phyloP scores from a whole-genome alignment of 2,113 vertebrate genomes.

The Microtus oregoni region DNA sequence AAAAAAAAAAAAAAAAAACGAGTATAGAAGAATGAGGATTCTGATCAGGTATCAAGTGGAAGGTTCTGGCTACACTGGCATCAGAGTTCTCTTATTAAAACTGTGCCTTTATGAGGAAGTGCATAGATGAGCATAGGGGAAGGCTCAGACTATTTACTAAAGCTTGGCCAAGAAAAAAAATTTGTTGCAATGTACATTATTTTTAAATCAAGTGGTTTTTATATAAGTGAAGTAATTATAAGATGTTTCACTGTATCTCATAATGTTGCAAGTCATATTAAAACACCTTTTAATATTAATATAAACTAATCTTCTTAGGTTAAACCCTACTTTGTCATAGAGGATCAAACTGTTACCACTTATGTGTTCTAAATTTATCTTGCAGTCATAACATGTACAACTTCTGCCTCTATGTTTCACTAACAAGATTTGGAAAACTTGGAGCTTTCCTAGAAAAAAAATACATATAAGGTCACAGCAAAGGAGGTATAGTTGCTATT shows the following conservation, averaged over 20 bases:
- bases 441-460: neutral
- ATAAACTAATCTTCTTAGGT: neutral
- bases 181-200: neutral
- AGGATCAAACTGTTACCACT: neutral
- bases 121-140: neutral
- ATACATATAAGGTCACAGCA: neutral
- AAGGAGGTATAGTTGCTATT: neutral
- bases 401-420: neutral
- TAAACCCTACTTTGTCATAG: neutral
- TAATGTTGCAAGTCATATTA: neutral
- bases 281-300: constrained; percentile 22
- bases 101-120: neutral
- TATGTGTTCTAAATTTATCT: constrained; percentile 4
- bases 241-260: neutral
- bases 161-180: neutral
- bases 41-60: neutral
- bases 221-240: neutral
- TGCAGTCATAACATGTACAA: neutral
- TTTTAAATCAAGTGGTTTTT: neutral
- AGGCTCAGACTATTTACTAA: neutral
- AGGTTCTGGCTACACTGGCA: neutral
- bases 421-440: neutral
- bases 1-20: too few species aligned
- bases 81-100: neutral
- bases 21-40: neutral